Evolutionary conservation across 2,888 invertebrate species (phyloP).

Genomic region (Pristionchus arcanus): DNA sequence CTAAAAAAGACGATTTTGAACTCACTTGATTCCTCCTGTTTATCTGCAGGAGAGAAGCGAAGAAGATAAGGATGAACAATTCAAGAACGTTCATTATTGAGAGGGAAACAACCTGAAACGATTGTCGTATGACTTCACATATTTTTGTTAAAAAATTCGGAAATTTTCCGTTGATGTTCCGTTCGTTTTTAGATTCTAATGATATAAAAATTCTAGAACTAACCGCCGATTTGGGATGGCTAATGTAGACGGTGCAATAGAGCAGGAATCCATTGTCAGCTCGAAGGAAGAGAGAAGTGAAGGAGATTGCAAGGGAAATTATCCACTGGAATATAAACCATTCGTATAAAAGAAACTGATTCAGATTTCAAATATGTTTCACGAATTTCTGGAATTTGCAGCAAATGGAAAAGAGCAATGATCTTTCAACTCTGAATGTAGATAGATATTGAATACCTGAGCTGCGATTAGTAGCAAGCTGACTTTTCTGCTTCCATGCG

Average conservation of each 20-base stretch:
- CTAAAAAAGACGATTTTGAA: too few relatives aligned
- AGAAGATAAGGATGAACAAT: slow-evolving; percentile 62
- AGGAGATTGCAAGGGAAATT: slow-evolving; percentile 61
- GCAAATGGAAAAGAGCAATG: neutral
- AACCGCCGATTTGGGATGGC: slow-evolving; percentile 67
- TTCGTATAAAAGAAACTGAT: neutral
- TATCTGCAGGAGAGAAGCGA: slow-evolving; percentile 50
- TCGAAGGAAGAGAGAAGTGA: slow-evolving; percentile 61
- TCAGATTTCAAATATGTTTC: neutral
- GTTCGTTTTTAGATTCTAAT: neutral
- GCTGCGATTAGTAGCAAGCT: slow-evolving; percentile 58
- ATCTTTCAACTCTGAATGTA: neutral
- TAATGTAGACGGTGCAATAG: slow-evolving; percentile 67
- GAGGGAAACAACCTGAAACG: slow-evolving; percentile 59
- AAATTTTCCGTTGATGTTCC: neutral
- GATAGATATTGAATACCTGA: slow-evolving; percentile 56
- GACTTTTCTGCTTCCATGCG: slow-evolving; percentile 62
- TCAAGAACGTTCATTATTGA: slow-evolving; percentile 65
- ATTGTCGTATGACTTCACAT: neutral
- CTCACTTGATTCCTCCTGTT: slow-evolving; percentile 51
- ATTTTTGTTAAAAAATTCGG: too few relatives aligned
- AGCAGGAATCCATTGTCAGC: slow-evolving; percentile 64
- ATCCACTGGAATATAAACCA: slow-evolving; percentile 58
- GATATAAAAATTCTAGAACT: neutral
- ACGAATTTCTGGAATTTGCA: neutral